phyloP scores from a whole-genome alignment of 2,888 invertebrate species.

The Cerastis leucographa region DNA sequence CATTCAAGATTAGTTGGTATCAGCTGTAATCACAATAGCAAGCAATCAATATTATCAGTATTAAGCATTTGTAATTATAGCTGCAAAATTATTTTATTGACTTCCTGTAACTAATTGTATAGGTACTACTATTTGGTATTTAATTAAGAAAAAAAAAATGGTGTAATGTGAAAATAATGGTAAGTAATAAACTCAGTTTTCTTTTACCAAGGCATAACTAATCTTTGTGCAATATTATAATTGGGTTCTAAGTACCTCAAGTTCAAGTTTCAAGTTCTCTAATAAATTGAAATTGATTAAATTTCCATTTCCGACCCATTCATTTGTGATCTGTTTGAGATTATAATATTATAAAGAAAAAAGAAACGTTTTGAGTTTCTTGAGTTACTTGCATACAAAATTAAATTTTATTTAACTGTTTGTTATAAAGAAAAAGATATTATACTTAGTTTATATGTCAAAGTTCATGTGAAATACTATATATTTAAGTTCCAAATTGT shows the following conservation, averaged over 20 bases:
- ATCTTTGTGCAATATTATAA: neutral
- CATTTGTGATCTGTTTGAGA: neutral
- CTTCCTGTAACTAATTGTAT: slow-evolving; percentile 7
- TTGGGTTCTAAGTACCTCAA: neutral
- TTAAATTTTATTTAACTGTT: no score
- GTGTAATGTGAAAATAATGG: no score
- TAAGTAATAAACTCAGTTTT: neutral
- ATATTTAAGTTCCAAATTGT: no score
- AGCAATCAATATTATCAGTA: slow-evolving; percentile 41
- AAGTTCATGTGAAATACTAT: no score
- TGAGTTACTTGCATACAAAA: no score
- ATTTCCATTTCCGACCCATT: no score
- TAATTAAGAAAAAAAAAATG: no score
- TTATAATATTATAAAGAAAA: no score
- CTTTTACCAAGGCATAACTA: neutral
- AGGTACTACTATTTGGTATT: slow-evolving; percentile 6
- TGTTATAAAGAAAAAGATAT: neutral
- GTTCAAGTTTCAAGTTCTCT: no score
- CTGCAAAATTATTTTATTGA: slow-evolving; percentile 24
- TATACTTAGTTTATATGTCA: no score
- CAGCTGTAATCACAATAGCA: slow-evolving; percentile 54
- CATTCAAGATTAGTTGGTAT: slow-evolving; percentile 49
- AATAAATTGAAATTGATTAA: neutral
- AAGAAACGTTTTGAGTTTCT: no score
- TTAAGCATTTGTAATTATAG: slow-evolving; percentile 32